Conservation (phyloP, 2,888 invertebrate species). For the Empis stercorea region DNA sequence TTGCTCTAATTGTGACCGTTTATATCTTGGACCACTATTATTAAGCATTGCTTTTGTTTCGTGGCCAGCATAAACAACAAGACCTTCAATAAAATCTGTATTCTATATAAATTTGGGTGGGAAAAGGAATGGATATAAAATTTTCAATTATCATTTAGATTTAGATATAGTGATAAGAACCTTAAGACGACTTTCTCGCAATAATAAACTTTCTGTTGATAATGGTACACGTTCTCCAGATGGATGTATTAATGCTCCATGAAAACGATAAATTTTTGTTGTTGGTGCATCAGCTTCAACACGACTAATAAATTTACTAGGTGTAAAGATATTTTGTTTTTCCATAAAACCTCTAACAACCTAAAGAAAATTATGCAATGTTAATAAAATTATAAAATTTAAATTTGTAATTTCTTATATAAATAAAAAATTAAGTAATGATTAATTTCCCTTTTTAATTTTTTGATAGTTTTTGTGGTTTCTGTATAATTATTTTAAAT, state of each 20-base stretch:
- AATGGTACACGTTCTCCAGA: conserved; percentile 67
- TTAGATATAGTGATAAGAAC: too few species aligned
- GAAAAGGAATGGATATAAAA: neutral
- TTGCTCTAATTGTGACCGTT: conserved; percentile 80
- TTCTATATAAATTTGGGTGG: conserved; percentile 43
- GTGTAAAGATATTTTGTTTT: conserved; percentile 60
- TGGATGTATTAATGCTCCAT: conserved; percentile 75
- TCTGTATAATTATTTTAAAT: too few species aligned
- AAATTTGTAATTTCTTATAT: too few species aligned
- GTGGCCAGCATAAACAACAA: conserved; percentile 93
- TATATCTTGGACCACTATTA: conserved; percentile 89
- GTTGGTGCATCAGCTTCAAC: conserved; percentile 91
- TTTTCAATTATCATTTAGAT: neutral
- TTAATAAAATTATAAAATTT: too few species aligned
- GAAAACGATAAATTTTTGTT: conserved; percentile 89
- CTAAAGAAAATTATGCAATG: conserved; percentile 13
- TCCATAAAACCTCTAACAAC: conserved; percentile 35
- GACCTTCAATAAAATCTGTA: conserved; percentile 91
- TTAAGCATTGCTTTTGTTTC: conserved; percentile 98
- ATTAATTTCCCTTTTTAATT: too few species aligned
- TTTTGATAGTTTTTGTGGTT: too few species aligned
- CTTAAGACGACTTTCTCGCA: conserved; percentile 82
- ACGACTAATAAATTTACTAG: conserved; percentile 66
- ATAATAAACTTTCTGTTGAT: conserved; percentile 77
- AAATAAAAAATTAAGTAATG: too few species aligned